These are phyloP conservation scores for Drosophila mimica DNA, from an alignment of 2,888 invertebrate genomes.

Conservation along the genomic window DNA sequence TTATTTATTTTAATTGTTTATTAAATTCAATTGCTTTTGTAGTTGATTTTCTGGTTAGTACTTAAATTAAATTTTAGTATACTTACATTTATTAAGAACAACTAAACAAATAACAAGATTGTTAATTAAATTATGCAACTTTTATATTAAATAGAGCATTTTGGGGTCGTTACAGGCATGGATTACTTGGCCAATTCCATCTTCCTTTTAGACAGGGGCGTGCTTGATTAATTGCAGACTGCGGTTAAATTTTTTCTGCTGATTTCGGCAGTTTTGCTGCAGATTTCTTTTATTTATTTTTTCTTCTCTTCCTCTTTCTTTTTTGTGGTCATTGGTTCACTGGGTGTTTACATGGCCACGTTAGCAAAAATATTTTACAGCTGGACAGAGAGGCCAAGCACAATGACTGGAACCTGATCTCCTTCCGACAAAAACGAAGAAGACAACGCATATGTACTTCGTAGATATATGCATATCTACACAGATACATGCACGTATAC, in stretches of 20 bases:
- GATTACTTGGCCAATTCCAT: constrained; percentile 19
- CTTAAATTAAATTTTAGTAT: neutral
- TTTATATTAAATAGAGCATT: constrained; percentile 38
- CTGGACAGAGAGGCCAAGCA: constrained; percentile 34
- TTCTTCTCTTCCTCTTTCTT: neutral
- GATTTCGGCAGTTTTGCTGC: constrained; percentile 61
- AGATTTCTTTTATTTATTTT: constrained; percentile 18
- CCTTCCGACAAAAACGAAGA: neutral
- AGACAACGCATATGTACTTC: neutral
- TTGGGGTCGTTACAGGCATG: constrained; percentile 34
- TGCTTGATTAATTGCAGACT: constrained; percentile 75
- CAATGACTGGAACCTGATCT: constrained; percentile 14
- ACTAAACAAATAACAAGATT: neutral
- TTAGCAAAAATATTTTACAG: constrained; percentile 66
- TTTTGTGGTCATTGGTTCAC: constrained; percentile 16
- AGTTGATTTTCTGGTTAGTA: neutral
- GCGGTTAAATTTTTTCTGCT: constrained; percentile 67
- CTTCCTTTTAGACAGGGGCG: constrained; percentile 40
- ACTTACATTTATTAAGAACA: neutral
- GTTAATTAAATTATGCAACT: neutral
- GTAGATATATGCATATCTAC: neutral
- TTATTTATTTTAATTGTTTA: neutral
- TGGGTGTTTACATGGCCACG: constrained; percentile 52
- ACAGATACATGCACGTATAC: neutral
- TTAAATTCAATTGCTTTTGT: neutral